Percentiles rank a stretch among this genome's conserved stretches.
These are phyloP conservation scores for Anadara kagoshimensis DNA, from an alignment of 1,140 invertebrate genomes.

Conservation along the genomic window DNA sequence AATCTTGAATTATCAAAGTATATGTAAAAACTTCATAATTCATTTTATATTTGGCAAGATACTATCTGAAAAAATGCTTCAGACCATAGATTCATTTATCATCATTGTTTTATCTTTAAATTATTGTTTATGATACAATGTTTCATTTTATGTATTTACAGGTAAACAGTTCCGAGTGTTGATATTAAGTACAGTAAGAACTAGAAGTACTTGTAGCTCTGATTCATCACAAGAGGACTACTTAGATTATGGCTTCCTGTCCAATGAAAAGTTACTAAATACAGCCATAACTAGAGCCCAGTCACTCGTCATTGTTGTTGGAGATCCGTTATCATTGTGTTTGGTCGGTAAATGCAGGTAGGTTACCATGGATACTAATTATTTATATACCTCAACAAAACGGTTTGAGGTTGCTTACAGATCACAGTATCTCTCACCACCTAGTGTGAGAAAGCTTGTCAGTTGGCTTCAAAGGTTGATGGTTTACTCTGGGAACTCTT, in stretches of 20 bases:
- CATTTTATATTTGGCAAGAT: too few relatives aligned
- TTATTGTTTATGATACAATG: background rate
- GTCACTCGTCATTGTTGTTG: slow-evolving; percentile 90
- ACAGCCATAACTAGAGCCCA: slow-evolving; percentile 91
- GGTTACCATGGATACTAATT: slow-evolving; percentile 8
- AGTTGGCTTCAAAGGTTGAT: too few relatives aligned
- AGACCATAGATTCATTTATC: too few relatives aligned
- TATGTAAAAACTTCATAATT: background rate
- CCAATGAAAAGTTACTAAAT: slow-evolving; percentile 88
- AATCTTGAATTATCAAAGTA: background rate
- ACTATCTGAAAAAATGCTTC: too few relatives aligned
- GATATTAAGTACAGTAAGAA: slow-evolving; percentile 89
- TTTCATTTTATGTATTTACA: slow-evolving; percentile 52
- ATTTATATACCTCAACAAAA: too few relatives aligned
- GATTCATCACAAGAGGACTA: slow-evolving; percentile 75
- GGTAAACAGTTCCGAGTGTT: slow-evolving; percentile 90
- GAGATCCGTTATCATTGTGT: slow-evolving; percentile 89
- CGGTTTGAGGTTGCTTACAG: too few relatives aligned
- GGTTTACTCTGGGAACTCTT: too few relatives aligned
- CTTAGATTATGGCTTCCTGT: slow-evolving; percentile 89
- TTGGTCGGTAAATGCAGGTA: slow-evolving; percentile 87
- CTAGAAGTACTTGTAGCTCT: slow-evolving; percentile 81
- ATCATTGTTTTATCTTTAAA: too few relatives aligned
- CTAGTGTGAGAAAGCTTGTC: too few relatives aligned
- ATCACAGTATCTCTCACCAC: too few relatives aligned